phyloP scores from a whole-genome alignment of 1,140 invertebrate genomes.

The Drosophila repleta region DNA sequence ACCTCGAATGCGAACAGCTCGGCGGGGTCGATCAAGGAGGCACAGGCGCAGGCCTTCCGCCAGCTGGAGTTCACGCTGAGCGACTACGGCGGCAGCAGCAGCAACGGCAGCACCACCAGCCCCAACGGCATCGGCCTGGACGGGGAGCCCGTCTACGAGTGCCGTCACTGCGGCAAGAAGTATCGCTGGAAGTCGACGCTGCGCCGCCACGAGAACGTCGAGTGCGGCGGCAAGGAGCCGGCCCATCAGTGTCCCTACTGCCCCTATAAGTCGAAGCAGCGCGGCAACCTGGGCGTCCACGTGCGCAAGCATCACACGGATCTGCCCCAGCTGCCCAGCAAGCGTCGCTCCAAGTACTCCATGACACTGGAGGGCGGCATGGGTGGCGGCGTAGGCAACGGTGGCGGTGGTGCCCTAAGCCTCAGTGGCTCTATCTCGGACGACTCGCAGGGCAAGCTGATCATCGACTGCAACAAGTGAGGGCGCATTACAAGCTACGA shows the following conservation, averaged over 20 bases:
- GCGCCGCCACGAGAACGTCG: slow-evolving; percentile 92
- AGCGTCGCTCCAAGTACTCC: slow-evolving; percentile 81
- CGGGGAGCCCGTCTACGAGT: slow-evolving; percentile 88
- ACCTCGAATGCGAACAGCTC: slow-evolving; percentile 49
- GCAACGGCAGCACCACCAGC: slow-evolving; percentile 63
- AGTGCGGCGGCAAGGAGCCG: slow-evolving; percentile 93
- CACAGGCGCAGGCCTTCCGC: slow-evolving; percentile 74
- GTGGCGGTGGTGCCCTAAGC: slow-evolving; percentile 6
- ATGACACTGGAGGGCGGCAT: slow-evolving; percentile 50
- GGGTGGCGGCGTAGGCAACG: not conserved
- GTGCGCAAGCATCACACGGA: slow-evolving; percentile 89
- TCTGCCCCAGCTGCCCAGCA: slow-evolving; percentile 79
- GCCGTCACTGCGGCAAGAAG: slow-evolving; percentile 91
- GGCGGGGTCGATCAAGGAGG: slow-evolving; percentile 55
- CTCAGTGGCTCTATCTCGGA: slow-evolving; percentile 69
- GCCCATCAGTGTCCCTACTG: slow-evolving; percentile 92
- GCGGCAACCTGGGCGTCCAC: slow-evolving; percentile 91
- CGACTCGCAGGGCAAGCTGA: slow-evolving; percentile 76
- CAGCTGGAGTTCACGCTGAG: slow-evolving; percentile 73
- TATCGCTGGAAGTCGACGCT: slow-evolving; percentile 93
- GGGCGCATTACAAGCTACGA: slow-evolving; percentile 12
- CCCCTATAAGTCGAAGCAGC: slow-evolving; percentile 90
- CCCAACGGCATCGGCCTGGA: slow-evolving; percentile 85
- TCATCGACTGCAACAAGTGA: slow-evolving; percentile 75
- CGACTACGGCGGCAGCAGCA: slow-evolving; percentile 72